Conservation (phyloP, 2,797 vertebrate species). For the Enteromius fasciolatus region DNA sequence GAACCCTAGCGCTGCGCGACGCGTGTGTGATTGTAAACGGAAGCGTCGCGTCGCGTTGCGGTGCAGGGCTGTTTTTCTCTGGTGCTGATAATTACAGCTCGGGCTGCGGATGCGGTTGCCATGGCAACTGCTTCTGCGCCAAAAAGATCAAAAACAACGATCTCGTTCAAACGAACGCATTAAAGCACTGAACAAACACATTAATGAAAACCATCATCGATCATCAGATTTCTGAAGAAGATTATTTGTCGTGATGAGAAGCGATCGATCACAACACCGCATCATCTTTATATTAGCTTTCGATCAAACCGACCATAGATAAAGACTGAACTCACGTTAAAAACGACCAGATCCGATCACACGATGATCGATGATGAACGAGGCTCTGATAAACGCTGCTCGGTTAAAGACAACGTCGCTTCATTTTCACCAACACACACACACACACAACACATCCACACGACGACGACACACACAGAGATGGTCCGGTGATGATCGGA, state of each 20-base stretch:
- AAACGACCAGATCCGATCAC: neutral
- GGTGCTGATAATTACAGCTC: slow-evolving; percentile 49
- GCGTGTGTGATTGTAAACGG: neutral
- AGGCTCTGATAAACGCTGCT: neutral
- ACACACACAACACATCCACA: slow-evolving; percentile 61
- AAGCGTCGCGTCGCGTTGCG: slow-evolving; percentile 6
- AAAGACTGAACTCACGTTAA: neutral
- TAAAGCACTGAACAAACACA: neutral
- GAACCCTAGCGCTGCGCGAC: neutral
- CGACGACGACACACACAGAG: neutral
- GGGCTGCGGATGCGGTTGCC: slow-evolving; percentile 90
- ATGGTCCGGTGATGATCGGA: neutral
- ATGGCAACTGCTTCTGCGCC: slow-evolving; percentile 79
- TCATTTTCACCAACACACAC: slow-evolving; percentile 55
- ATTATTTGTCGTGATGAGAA: neutral
- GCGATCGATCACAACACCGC: neutral
- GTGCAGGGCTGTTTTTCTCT: slow-evolving; percentile 6
- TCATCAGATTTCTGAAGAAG: slow-evolving; percentile 6
- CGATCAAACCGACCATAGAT: neutral
- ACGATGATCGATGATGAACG: neutral
- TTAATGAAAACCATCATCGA: neutral
- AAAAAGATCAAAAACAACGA: neutral
- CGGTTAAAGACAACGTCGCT: neutral
- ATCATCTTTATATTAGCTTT: neutral
- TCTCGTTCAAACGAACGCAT: neutral